Percentiles rank a stretch among this genome's conserved stretches.
These are phyloP conservation scores for Mormyrops attenuatus DNA, from an alignment of 2,797 vertebrate genomes.

Conservation along the genomic window DNA sequence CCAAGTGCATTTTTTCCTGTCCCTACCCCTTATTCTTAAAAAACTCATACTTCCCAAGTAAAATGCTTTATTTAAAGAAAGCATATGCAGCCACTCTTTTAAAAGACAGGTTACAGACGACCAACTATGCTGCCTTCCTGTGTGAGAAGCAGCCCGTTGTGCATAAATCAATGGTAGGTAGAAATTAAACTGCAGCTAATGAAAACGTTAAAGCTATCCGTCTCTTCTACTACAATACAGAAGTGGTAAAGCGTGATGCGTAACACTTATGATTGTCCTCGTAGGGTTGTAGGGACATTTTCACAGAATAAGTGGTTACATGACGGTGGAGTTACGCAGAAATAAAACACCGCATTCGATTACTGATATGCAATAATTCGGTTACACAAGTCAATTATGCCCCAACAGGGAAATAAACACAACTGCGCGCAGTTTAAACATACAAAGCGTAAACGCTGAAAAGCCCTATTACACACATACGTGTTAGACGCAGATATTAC, in stretches of 20 bases:
- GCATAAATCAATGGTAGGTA: not conserved
- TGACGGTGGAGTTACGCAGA: not conserved
- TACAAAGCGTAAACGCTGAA: not conserved
- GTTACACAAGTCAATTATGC: not conserved
- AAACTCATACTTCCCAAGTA: not conserved
- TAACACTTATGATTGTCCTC: not conserved
- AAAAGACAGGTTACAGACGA: not conserved
- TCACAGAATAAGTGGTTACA: not conserved
- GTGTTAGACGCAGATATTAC: not conserved
- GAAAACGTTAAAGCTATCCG: not conserved
- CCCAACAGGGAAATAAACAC: not conserved
- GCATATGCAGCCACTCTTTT: not conserved
- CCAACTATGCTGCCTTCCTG: not conserved
- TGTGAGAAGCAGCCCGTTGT: not conserved
- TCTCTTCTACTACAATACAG: not conserved
- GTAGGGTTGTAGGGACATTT: not conserved
- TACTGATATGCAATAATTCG: not conserved
- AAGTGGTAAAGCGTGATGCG: not conserved
- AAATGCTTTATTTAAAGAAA: not conserved
- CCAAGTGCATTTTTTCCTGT: not conserved
- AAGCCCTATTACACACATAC: not conserved
- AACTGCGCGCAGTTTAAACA: not conserved
- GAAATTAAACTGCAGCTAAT: not conserved
- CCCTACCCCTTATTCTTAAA: not conserved
- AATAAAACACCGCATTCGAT: not conserved